These are phyloP conservation scores for Osmoderma eremita DNA, from an alignment of 2,888 invertebrate species.

Conservation along the genomic window DNA sequence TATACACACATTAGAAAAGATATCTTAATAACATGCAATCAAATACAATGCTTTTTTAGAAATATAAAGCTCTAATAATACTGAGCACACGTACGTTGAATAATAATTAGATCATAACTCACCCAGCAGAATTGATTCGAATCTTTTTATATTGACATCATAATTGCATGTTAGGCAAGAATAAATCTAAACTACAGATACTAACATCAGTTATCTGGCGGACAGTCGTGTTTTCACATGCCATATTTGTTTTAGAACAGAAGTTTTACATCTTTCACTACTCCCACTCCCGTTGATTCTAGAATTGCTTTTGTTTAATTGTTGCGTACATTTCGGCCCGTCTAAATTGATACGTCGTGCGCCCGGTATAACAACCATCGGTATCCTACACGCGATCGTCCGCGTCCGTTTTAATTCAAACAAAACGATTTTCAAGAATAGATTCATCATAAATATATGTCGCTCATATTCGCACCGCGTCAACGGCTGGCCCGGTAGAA, in stretches of 20 bases:
- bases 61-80: too few species aligned
- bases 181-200: too few species aligned
- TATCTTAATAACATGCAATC: too few species aligned
- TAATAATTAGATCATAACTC: too few species aligned
- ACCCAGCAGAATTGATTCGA: too few species aligned
- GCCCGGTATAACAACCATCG: constrained; percentile 12
- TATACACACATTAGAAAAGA: too few species aligned
- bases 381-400: constrained; percentile 24
- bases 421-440: constrained; percentile 29
- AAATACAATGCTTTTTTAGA: too few species aligned
- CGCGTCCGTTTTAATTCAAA: constrained; percentile 22
- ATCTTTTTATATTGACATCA: too few species aligned
- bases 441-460: constrained; percentile 31
- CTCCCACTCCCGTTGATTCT: constrained; percentile 12
- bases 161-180: too few species aligned
- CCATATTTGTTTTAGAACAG: constrained; percentile 20
- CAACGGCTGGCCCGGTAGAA: too few species aligned
- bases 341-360: constrained; percentile 1
- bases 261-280: constrained; percentile 24
- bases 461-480: constrained; percentile 15
- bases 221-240: not conserved
- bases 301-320: constrained; percentile 5
- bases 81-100: too few species aligned
- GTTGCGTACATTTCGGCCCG: not conserved
- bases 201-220: too few species aligned